phyloP scores from a whole-genome alignment of 2,113 vertebrate genomes.

The Mirza zaza region DNA sequence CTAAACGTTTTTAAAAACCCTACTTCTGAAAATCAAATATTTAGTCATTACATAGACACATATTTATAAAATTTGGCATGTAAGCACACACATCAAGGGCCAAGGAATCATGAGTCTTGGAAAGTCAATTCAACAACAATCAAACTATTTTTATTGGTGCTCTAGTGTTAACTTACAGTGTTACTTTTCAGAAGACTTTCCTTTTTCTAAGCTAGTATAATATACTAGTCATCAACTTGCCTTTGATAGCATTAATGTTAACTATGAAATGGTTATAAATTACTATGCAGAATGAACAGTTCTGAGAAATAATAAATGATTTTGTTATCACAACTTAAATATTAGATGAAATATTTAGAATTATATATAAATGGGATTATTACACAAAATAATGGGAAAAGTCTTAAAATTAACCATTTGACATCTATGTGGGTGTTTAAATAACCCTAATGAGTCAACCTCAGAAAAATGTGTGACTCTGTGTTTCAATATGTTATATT shows the following conservation, averaged over 20 bases:
- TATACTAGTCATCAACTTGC: slow-evolving; percentile 37
- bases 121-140: not conserved
- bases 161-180: not conserved
- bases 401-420: slow-evolving; percentile 16
- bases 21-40: not conserved
- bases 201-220: not conserved
- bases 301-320: slow-evolving; percentile 61
- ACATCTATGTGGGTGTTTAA: not conserved
- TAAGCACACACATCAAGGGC: not conserved
- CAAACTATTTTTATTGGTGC: not conserved
- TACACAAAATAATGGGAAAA: not conserved
- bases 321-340: slow-evolving; percentile 36
- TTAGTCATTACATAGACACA: not conserved
- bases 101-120: not conserved
- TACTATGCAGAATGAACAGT: slow-evolving; percentile 38
- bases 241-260: slow-evolving; percentile 28
- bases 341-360: slow-evolving; percentile 44
- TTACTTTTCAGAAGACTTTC: not conserved
- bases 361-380: slow-evolving; percentile 22
- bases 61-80: not conserved
- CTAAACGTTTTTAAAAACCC: not conserved
- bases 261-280: slow-evolving; percentile 58
- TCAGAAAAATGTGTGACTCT: not conserved
- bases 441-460: not conserved
- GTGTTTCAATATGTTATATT: not conserved